phyloP scores from a whole-genome alignment of 2,113 vertebrate species.

The Notiomystis cincta region DNA sequence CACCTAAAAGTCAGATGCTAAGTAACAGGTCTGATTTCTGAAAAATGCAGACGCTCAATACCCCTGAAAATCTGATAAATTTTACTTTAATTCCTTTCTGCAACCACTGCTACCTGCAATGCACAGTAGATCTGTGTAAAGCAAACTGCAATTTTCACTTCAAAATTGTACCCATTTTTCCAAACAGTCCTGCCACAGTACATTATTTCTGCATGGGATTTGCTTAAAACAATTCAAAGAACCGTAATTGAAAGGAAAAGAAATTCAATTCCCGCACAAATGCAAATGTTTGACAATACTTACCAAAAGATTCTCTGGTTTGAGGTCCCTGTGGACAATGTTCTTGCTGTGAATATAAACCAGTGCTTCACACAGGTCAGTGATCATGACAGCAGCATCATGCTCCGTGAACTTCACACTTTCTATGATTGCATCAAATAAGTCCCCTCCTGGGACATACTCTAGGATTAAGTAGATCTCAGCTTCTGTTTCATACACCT shows the following conservation, averaged over 20 bases:
- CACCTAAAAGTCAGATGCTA: not conserved
- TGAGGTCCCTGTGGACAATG: slow-evolving; percentile 94
- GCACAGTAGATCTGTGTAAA: not conserved
- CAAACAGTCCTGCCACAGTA: not conserved
- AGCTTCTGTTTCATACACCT: slow-evolving; percentile 83
- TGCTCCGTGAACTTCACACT: slow-evolving; percentile 86
- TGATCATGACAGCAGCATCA: slow-evolving; percentile 85
- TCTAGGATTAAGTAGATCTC: slow-evolving; percentile 93
- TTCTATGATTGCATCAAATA: slow-evolving; percentile 93
- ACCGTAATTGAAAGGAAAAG: not conserved
- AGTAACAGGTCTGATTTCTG: not conserved
- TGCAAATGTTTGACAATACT: slow-evolving; percentile 4
- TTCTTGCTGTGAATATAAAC: slow-evolving; percentile 89
- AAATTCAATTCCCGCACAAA: not conserved
- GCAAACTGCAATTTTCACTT: not conserved
- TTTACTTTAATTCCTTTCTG: not conserved
- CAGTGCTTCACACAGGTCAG: slow-evolving; percentile 86
- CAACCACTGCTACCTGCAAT: not conserved
- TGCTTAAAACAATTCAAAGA: not conserved
- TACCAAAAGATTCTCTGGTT: slow-evolving; percentile 96
- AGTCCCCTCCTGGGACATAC: slow-evolving; percentile 88
- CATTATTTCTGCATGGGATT: not conserved
- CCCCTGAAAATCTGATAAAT: not conserved
- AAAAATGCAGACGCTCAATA: not conserved
- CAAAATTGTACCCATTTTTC: not conserved